phyloP scores from a whole-genome alignment of 2,888 invertebrate species.

The Lacanobia wlatinum region DNA sequence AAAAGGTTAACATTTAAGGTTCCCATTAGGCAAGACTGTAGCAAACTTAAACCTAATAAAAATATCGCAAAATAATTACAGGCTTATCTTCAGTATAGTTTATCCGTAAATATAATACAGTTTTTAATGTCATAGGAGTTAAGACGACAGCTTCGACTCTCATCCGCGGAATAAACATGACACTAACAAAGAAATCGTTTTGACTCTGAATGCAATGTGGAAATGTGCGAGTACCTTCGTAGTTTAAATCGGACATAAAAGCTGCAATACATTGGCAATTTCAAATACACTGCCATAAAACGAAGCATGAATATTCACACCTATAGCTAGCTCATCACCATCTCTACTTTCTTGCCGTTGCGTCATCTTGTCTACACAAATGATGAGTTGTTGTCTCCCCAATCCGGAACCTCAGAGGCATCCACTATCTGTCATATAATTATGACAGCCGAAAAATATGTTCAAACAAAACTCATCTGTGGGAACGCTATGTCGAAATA shows the following conservation, averaged over 20 bases:
- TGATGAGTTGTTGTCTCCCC: constrained; percentile 17
- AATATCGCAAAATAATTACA: constrained; percentile 28
- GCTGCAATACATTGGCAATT: constrained; percentile 53
- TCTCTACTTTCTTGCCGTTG: constrained; percentile 47
- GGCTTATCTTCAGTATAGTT: constrained; percentile 30
- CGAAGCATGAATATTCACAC: constrained; percentile 56
- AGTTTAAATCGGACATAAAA: constrained; percentile 50
- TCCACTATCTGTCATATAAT: constrained; percentile 74
- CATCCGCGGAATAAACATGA: constrained; percentile 37
- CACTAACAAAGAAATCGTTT: constrained; percentile 55
- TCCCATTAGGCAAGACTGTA: constrained; percentile 13
- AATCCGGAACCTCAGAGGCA: constrained; percentile 26
- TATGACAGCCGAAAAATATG: constrained; percentile 71
- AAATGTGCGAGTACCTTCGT: constrained; percentile 31
- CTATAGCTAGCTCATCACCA: constrained; percentile 37
- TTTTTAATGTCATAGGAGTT: constrained; percentile 40
- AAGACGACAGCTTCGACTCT: constrained; percentile 39
- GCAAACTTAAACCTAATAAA: constrained; percentile 29
- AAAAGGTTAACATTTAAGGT: constrained; percentile 1
- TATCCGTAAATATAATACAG: constrained; percentile 32
- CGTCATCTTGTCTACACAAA: constrained; percentile 26
- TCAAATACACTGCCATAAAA: constrained; percentile 56
- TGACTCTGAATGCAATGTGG: constrained; percentile 40
- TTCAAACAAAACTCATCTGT: constrained; percentile 68
- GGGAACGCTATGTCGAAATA: constrained; percentile 83